phyloP scores from a whole-genome alignment of 2,797 vertebrate genomes.

The Astyanax mexicanus region DNA sequence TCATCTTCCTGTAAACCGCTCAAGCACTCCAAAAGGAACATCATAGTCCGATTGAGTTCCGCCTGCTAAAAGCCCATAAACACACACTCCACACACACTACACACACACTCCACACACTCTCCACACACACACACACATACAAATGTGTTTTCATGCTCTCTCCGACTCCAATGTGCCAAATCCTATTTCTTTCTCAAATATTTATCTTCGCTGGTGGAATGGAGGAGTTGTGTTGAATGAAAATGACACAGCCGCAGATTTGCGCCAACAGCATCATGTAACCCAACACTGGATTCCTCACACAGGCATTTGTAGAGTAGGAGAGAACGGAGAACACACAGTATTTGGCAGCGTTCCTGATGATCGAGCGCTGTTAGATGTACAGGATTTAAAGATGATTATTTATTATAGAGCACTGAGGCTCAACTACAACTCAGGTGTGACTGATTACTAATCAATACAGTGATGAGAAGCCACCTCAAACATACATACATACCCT shows the following conservation, averaged over 20 bases:
- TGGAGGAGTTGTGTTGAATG: conserved; percentile 35
- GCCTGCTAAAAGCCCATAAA: conserved; percentile 27
- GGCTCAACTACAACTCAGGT: conserved; percentile 22
- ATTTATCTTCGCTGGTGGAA: conserved; percentile 40
- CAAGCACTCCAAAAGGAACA: conserved; percentile 13
- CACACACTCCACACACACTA: background rate
- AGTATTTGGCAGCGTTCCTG: conserved; percentile 26
- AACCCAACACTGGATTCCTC: conserved; percentile 13
- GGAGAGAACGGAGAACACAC: conserved; percentile 33
- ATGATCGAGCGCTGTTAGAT: conserved; percentile 14
- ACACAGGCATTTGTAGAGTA: conserved; percentile 27
- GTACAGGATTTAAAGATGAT: conserved; percentile 37
- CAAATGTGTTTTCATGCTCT: conserved; percentile 43
- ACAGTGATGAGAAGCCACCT: too few species aligned
- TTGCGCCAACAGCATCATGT: conserved; percentile 30
- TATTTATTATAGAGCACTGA: conserved; percentile 30
- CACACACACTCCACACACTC: background rate
- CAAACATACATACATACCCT: too few species aligned
- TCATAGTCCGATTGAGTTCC: conserved; percentile 3
- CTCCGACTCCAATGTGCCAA: conserved; percentile 31
- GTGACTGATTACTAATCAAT: conserved; percentile 46
- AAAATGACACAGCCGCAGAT: conserved; percentile 33
- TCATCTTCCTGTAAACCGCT: conserved; percentile 12
- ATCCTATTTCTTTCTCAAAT: conserved; percentile 46
- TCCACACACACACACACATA: background rate